A percentile compares a stretch with the other conserved stretches of the same genome.
phyloP scores from a whole-genome alignment of 2,113 vertebrate genomes.

The Hystrix brachyura region DNA sequence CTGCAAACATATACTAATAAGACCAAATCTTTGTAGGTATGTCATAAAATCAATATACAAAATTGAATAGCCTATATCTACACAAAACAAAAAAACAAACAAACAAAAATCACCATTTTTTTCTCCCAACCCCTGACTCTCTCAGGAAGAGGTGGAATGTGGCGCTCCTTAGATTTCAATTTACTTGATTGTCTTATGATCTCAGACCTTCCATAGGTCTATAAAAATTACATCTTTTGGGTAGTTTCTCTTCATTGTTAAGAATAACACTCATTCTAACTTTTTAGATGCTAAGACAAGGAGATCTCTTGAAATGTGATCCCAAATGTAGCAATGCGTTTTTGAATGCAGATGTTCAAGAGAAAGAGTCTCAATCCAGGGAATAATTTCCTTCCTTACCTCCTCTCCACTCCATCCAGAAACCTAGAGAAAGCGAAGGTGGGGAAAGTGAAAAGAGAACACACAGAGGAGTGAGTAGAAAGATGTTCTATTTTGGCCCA shows the following conservation, averaged over 20 bases:
- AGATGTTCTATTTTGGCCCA: background rate
- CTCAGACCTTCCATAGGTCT: background rate
- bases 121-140: background rate
- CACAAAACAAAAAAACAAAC: background rate
- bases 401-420: background rate
- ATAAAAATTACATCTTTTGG: background rate
- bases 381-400: background rate
- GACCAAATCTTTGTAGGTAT: background rate
- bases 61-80: background rate
- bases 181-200: background rate
- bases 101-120: background rate
- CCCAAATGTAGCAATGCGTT: background rate
- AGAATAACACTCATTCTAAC: background rate
- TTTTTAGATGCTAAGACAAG: background rate
- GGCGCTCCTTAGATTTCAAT: background rate
- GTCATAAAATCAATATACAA: background rate
- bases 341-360: background rate
- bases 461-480: background rate
- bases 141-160: background rate
- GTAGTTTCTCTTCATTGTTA: background rate
- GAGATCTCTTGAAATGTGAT: background rate
- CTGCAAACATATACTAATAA: background rate
- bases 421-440: background rate
- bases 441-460: background rate
- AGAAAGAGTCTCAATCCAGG: background rate